Evolutionary conservation across 37 sponge, comb jelly and placozoan genomes (phyloP).

Genomic region (Crambe crambe): DNA sequence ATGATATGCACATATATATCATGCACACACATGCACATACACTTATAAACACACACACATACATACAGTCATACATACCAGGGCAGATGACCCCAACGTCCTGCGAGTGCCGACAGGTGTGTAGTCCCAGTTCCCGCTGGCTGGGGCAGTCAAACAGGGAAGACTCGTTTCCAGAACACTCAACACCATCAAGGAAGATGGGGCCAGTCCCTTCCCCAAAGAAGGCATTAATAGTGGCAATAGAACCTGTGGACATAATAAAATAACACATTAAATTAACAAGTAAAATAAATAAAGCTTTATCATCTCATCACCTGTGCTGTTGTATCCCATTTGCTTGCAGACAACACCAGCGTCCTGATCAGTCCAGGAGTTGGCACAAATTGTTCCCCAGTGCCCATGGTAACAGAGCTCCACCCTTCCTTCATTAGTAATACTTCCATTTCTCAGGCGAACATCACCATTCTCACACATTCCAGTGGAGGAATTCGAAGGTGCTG

Average conservation of each 20-base stretch:
- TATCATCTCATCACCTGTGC: slow-evolving; percentile 10
- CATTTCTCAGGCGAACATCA: slow-evolving; percentile 19
- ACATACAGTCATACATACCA: too few species aligned
- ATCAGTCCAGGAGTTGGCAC: slow-evolving; percentile 17
- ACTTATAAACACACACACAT: too few species aligned
- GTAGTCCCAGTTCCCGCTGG: background rate
- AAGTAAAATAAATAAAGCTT: background rate
- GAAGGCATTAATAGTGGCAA: slow-evolving; percentile 11
- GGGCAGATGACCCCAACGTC: slow-evolving; percentile 48
- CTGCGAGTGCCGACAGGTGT: slow-evolving; percentile 25
- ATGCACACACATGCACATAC: too few species aligned
- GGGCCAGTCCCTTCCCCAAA: slow-evolving; percentile 20
- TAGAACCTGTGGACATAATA: slow-evolving; percentile 6
- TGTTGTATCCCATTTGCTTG: slow-evolving; percentile 22
- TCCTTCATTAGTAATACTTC: slow-evolving; percentile 22
- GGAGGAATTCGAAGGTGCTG: background rate
- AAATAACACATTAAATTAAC: background rate
- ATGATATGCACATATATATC: too few species aligned
- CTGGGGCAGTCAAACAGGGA: slow-evolving; percentile 10
- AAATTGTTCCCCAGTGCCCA: slow-evolving; percentile 43
- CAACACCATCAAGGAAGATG: slow-evolving; percentile 21
- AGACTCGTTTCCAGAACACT: slow-evolving; percentile 25
- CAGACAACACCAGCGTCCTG: slow-evolving; percentile 33
- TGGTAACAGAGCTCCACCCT: slow-evolving; percentile 38
- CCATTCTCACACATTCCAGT: slow-evolving; percentile 14